Conservation (phyloP, 1,140 invertebrate species). For the Tenebrio molitor region DNA sequence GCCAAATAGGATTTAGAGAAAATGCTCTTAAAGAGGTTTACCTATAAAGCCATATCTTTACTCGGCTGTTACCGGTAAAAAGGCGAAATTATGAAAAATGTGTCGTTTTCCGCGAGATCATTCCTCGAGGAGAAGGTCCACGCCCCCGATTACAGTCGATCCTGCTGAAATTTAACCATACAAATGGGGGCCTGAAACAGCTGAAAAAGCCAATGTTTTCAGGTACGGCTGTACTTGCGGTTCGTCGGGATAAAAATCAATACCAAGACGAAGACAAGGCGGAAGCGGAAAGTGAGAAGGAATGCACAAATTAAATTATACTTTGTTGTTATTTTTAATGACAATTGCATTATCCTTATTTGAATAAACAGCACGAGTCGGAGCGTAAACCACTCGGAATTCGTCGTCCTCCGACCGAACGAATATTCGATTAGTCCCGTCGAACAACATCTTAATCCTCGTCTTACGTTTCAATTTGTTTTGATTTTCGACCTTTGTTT, state of each 20-base stretch:
- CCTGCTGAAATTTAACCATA: conserved; percentile 35
- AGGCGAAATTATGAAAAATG: conserved; percentile 59
- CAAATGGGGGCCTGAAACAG: conserved; percentile 6
- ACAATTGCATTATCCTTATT: conserved; percentile 25
- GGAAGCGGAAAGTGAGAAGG: conserved; percentile 56
- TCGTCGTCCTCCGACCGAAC: not conserved
- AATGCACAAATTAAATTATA: conserved; percentile 54
- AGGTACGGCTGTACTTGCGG: conserved; percentile 53
- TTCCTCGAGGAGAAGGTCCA: conserved; percentile 49
- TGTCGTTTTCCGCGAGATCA: conserved; percentile 52
- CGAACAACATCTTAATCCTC: not conserved
- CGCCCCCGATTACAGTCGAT: conserved; percentile 51
- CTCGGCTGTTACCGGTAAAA: conserved; percentile 52
- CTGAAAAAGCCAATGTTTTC: conserved; percentile 51
- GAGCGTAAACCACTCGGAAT: conserved; percentile 22
- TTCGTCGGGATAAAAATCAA: conserved; percentile 60
- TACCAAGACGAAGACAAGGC: conserved; percentile 59
- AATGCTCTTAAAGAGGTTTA: conserved; percentile 50
- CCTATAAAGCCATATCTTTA: conserved; percentile 52
- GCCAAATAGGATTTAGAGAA: conserved; percentile 49
- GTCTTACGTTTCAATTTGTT: conserved; percentile 20
- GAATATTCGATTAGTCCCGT: conserved; percentile 23
- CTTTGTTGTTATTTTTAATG: conserved; percentile 46
- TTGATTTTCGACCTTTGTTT: conserved; percentile 28
- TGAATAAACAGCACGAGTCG: conserved; percentile 15